Evolutionary conservation across 2,113 vertebrate genomes (phyloP).

Genomic region (Melanerpes aurifrons): DNA sequence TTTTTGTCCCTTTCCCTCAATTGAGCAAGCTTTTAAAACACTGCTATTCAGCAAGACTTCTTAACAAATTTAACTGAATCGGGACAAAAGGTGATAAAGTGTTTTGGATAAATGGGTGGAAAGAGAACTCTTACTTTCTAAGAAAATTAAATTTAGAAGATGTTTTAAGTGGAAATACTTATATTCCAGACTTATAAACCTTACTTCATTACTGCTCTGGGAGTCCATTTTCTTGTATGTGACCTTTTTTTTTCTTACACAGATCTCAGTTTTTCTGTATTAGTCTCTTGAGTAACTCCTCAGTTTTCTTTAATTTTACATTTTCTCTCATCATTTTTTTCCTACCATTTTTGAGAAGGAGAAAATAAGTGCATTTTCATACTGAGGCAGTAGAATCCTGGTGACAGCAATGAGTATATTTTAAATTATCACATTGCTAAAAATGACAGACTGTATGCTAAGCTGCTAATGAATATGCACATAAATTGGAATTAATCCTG

Average conservation of each 20-base stretch:
- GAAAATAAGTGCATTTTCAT: not conserved
- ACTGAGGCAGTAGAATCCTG: not conserved
- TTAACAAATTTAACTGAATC: not conserved
- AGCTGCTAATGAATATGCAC: constrained; percentile 22
- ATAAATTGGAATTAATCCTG: constrained; percentile 34
- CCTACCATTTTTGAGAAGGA: not conserved
- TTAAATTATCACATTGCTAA: not conserved
- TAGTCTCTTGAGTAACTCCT: not conserved
- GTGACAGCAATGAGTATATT: not conserved
- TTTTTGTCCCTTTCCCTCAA: too few relatives aligned
- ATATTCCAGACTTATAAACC: not conserved
- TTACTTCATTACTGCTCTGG: not conserved
- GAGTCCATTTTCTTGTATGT: not conserved
- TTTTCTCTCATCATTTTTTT: not conserved
- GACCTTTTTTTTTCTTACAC: not conserved
- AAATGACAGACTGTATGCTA: not conserved
- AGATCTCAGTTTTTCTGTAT: not conserved
- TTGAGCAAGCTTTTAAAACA: not conserved
- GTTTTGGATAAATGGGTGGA: not conserved
- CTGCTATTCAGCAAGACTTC: not conserved
- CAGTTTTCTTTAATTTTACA: not conserved
- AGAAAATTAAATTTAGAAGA: not conserved
- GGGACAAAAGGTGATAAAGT: not conserved
- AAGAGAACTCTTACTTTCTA: not conserved
- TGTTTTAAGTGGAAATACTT: not conserved